These are phyloP conservation scores for Stenotaenia linearis DNA, from an alignment of 2,888 invertebrate genomes.

Conservation along the genomic window DNA sequence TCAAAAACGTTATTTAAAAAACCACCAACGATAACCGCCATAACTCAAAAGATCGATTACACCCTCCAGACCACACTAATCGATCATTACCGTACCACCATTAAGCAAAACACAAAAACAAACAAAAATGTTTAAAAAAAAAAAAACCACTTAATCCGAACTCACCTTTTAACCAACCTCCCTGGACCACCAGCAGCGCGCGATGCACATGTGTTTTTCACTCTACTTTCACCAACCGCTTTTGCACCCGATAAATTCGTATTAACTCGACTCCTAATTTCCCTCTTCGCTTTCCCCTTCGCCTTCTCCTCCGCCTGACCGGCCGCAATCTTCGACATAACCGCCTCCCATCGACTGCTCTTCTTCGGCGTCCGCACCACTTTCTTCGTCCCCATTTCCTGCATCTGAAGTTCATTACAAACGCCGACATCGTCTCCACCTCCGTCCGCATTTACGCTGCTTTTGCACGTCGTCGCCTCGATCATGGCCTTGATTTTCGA, in stretches of 20 bases:
- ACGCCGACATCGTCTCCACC: slow-evolving; percentile 41
- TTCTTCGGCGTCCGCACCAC: slow-evolving; percentile 55
- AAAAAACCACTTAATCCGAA: too few relatives aligned
- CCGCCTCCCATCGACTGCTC: slow-evolving; percentile 55
- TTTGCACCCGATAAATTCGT: slow-evolving; percentile 36
- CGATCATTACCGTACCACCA: too few relatives aligned
- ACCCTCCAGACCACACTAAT: too few relatives aligned
- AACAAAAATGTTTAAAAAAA: too few relatives aligned
- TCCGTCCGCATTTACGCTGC: not conserved
- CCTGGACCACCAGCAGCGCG: too few relatives aligned
- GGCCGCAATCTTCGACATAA: slow-evolving; percentile 73
- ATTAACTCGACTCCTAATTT: slow-evolving; percentile 76
- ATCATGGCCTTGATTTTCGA: slow-evolving; percentile 71
- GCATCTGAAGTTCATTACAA: slow-evolving; percentile 45
- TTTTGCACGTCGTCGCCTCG: slow-evolving; percentile 47
- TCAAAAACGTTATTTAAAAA: too few relatives aligned
- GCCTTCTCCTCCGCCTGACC: slow-evolving; percentile 62
- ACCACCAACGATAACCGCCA: too few relatives aligned
- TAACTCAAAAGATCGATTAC: too few relatives aligned
- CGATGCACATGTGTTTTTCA: not conserved
- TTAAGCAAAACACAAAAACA: too few relatives aligned
- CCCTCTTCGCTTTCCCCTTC: slow-evolving; percentile 65
- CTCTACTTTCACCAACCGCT: too few relatives aligned
- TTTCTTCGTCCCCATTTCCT: slow-evolving; percentile 41
- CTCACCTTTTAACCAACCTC: not conserved